Evolutionary conservation across 2,797 vertebrate genomes (phyloP), one percentile per base, ranked within the genome.

Genomic region (Lagocephalus sceleratus): DNA sequence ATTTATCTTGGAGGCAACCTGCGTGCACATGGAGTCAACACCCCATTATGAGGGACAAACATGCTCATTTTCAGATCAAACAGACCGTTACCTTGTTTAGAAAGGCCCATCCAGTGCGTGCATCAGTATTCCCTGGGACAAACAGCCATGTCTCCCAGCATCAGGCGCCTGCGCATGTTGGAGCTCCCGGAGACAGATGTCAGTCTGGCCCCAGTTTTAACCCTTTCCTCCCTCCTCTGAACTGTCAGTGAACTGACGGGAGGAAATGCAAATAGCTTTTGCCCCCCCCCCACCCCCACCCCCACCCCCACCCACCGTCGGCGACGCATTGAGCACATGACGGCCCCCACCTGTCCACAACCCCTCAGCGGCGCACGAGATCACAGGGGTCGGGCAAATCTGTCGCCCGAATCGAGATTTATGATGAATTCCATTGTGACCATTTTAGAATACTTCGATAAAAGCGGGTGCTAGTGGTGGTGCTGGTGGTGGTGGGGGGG

Each of bases 231-330:
- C 51, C 70, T 71, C 56, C 54, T 61, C 80, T 78, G 61, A 61
- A 78, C 73, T 47, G 51, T 69, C 70, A 68, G 56, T 48, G 59
- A 80, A 63, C 61, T 60, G 75, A 75, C 77, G 75, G 71, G 74
- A 70, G 68, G 70, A 82, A 83, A 87, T 82, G 83, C 76, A 81
- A 88, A 86, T 68, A 50, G 66, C 57, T 46, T 75, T 71, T 64
- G 56, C 70, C 68, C 73, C 71, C 73, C 14, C n/a, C n/a, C n/a
- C n/a, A n/a, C n/a, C n/a, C n/a, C n/a, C n/a, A n/a, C n/a, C n/a
- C n/a, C n/a, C n/a, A n/a, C n/a, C n/a, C n/a, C n/a, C n/a, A n/a
- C n/a, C n/a, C n/a, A n/a, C n/a, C 8, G 29, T 29, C 9, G n/a
- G 80, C 80, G 76, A 78, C 76, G 78, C 64, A 75, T 76, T 63